phyloP scores from a whole-genome alignment of 2,113 vertebrate genomes.

The Prionailurus bengalensis region DNA sequence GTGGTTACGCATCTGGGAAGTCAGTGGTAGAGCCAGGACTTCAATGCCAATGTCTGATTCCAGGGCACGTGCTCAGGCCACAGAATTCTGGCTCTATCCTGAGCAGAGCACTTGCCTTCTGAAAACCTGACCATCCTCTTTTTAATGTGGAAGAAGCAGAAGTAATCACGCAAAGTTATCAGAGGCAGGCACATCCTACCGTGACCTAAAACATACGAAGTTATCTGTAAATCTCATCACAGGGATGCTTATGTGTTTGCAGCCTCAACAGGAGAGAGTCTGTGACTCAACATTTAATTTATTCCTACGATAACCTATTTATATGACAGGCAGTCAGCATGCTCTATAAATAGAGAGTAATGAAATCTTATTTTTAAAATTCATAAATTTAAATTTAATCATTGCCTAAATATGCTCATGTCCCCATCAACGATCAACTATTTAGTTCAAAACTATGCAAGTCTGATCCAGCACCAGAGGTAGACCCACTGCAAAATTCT shows the following conservation, averaged over 20 bases:
- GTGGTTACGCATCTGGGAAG: neutral
- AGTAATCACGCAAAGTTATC: neutral
- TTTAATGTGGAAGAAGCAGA: neutral
- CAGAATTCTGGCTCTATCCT: neutral
- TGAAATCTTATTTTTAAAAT: conserved; percentile 39
- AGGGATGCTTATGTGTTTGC: neutral
- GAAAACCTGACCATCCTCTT: neutral
- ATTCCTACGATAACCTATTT: neutral
- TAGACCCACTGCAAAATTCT: neutral
- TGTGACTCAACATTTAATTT: conserved; percentile 31
- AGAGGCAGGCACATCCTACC: neutral
- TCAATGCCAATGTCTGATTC: neutral
- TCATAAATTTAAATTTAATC: conserved; percentile 24
- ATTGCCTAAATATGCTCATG: neutral
- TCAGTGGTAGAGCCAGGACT: neutral
- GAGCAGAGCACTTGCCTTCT: neutral
- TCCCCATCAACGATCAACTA: neutral
- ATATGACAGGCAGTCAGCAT: conserved; percentile 2
- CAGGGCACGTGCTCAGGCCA: neutral
- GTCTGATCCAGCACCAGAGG: neutral
- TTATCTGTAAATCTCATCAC: conserved; percentile 28
- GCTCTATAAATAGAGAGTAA: conserved; percentile 17
- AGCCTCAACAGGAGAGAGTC: neutral
- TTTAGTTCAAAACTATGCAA: neutral
- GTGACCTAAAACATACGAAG: neutral